phyloP scores from a whole-genome alignment of 2,888 invertebrate genomes.

The Leucophenga maculata region DNA sequence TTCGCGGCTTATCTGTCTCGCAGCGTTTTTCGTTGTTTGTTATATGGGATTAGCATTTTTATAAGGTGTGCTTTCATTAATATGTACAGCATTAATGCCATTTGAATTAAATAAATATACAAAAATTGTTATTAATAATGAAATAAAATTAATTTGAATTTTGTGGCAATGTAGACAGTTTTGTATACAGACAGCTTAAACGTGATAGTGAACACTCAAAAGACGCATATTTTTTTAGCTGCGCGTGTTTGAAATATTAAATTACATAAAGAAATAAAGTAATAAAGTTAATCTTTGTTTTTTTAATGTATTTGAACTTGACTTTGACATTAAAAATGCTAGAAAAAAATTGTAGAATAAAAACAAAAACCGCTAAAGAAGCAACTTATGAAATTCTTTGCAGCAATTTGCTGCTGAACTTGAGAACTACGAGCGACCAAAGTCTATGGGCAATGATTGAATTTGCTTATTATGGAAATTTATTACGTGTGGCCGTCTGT shows the following conservation, averaged over 20 bases:
- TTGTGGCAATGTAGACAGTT: background rate
- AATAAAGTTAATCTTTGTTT: conserved; percentile 7
- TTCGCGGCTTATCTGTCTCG: too few species aligned
- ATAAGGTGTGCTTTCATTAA: conserved; percentile 14
- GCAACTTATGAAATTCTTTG: too few species aligned
- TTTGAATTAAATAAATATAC: background rate
- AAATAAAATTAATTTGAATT: conserved; percentile 10
- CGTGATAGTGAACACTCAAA: background rate
- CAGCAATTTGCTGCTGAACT: too few species aligned
- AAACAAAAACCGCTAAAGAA: too few species aligned
- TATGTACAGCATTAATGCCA: conserved; percentile 1
- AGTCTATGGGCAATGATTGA: conserved; percentile 32
- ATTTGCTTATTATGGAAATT: conserved; percentile 48
- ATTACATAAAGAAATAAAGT: conserved; percentile 7
- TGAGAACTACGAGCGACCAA: background rate
- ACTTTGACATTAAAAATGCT: conserved; percentile 1
- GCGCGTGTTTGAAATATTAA: conserved; percentile 2
- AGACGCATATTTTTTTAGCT: too few species aligned
- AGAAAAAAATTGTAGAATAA: too few species aligned
- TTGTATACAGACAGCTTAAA: background rate
- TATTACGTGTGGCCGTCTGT: conserved; percentile 50
- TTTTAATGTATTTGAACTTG: conserved; percentile 16
- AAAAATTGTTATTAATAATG: conserved; percentile 13
- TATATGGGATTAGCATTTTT: conserved; percentile 10
- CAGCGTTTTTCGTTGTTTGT: too few species aligned